Base-by-base conservation (phyloP, 1,140 invertebrate species). In the Eurosta solidaginis region DNA sequence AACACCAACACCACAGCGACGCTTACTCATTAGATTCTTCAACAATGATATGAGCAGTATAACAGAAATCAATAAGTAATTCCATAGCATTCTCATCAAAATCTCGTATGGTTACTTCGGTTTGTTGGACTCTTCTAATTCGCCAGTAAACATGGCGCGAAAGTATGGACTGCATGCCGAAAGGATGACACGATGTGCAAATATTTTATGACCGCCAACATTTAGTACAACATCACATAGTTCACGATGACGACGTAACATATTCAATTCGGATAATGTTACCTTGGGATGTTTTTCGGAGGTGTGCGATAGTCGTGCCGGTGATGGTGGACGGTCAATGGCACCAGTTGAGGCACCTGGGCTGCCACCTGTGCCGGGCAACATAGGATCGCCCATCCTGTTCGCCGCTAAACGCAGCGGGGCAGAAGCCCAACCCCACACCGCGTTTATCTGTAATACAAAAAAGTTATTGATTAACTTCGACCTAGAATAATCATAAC, bases 1-100 rank as follows among this genome's bases (percentile, higher is more conserved):
- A 17, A 99, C 97, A 33, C 98, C 98, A 3, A 99, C 98, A 36
- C 98, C 98, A 90, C 98, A 99, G 77, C 98, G 92, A 78, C 97
- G 89, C 89, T 99, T 99, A 82, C 94, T 96, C 97, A 99, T 99
- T 99, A 36, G 94, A 94, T 90, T 99, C 97, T 89, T 99, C 97
- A 22, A 99, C 96, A 74, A 97, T 94, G 68, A 99, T 98, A 88
- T 97, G 96, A n/a, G 97, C 98, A 5, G 97, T 98, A 88, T 99
- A 99, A 88, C 97, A 99, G 90, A 99, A 99, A 87, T 99, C 97
- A 81, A 99, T 96, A 1, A 99, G 90, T 36, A 98, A 89, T 89
- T 99, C 97, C 96, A 99, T 98, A 25, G 98, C 98, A 81, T 95
- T 92, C 89, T 99, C 97, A 88, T 99, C 98, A 84, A 99, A 98